phyloP scores from a whole-genome alignment of 2,113 vertebrate species.

The Eolophus roseicapilla region DNA sequence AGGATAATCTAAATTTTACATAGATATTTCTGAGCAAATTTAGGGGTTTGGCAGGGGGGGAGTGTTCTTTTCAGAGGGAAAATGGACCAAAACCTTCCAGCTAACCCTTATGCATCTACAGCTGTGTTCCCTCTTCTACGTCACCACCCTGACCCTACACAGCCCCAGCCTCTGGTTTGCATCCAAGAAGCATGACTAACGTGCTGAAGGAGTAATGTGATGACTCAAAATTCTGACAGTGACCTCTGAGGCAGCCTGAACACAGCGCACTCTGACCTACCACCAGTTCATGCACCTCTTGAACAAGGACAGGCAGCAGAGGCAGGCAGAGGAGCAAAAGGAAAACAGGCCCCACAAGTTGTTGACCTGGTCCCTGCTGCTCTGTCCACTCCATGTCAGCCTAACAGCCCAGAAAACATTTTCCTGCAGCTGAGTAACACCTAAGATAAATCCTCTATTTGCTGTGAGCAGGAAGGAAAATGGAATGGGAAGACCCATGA shows the following conservation, averaged over 20 bases:
- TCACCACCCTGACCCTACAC: not conserved
- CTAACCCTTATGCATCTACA: not conserved
- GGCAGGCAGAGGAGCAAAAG: not conserved
- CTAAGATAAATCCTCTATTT: not conserved
- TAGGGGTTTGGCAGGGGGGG: rapidly evolving
- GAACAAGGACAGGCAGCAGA: not conserved
- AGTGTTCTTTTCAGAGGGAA: not conserved
- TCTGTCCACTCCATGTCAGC: not conserved
- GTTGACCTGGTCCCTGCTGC: not conserved
- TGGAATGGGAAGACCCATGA: not conserved
- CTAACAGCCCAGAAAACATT: not conserved
- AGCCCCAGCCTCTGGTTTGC: not conserved
- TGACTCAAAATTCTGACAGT: not conserved
- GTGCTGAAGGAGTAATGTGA: not conserved
- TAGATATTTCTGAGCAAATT: not conserved
- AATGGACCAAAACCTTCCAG: not conserved
- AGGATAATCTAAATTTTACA: not conserved
- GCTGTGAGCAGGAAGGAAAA: not conserved
- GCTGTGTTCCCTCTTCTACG: not conserved
- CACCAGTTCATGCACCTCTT: not conserved
- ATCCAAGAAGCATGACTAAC: not conserved
- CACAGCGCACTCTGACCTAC: not conserved
- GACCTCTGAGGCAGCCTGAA: not conserved
- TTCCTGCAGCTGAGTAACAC: not conserved
- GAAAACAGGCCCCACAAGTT: not conserved